Conservation (phyloP, 2,888 invertebrate genomes). For the Megamerina dolium region DNA sequence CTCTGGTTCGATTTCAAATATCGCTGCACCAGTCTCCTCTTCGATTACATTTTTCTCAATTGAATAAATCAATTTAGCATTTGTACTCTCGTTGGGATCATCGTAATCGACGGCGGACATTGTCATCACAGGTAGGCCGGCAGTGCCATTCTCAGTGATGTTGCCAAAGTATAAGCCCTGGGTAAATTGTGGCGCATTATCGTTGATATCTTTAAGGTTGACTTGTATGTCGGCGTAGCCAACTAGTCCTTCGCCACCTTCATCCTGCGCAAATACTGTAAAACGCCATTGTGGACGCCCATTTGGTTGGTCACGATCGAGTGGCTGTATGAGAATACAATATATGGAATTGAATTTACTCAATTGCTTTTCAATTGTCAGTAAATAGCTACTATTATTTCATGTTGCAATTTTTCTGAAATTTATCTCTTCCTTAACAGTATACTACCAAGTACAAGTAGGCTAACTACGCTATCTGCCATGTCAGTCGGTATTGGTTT, state of each 20-base stretch:
- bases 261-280: conserved; percentile 92
- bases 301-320: conserved; percentile 93
- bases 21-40: conserved; percentile 90
- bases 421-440: no score
- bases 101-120: conserved; percentile 97
- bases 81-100: conserved; percentile 89
- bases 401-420: no score
- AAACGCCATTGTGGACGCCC: conserved; percentile 93
- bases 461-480: no score
- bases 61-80: conserved; percentile 89
- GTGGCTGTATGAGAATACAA: conserved; percentile 56
- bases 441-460: no score
- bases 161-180: conserved; percentile 89
- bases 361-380: no score
- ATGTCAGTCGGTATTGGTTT: no score
- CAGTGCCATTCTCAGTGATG: conserved; percentile 94
- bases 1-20: conserved; percentile 92
- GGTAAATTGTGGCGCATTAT: conserved; percentile 93
- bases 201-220: conserved; percentile 93
- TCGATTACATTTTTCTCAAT: conserved; percentile 95
- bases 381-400: no score
- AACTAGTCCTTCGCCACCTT: conserved; percentile 89
- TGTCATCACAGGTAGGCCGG: conserved; percentile 95
- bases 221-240: conserved; percentile 97
- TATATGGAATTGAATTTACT: no score